Percentiles rank a stretch among this genome's conserved stretches.
Evolutionary conservation across 1,140 invertebrate genomes (phyloP).

Genomic region (Babylonia areolata): DNA sequence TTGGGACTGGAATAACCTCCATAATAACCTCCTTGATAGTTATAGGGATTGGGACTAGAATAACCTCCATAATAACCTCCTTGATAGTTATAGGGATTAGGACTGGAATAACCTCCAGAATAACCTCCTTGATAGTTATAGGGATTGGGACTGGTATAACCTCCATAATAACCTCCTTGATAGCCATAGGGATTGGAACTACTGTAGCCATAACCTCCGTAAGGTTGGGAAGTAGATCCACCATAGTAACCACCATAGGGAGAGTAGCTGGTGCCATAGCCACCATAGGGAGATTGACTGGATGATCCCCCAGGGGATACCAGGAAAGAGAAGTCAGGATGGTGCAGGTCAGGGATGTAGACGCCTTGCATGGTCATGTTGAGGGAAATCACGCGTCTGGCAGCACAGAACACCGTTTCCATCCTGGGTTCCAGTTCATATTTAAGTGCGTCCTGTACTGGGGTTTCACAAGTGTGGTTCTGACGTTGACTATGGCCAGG

Average conservation of each 20-base stretch:
- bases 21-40: background rate
- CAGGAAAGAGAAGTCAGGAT: slow-evolving; percentile 11
- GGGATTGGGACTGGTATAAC: background rate
- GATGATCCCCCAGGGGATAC: background rate
- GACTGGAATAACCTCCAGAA: too few species aligned
- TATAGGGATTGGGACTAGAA: background rate
- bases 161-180: background rate
- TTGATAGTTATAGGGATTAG: background rate
- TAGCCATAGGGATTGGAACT: background rate
- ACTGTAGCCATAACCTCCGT: background rate
- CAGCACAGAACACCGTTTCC: slow-evolving; percentile 1
- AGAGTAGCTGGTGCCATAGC: background rate
- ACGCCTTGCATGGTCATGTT: background rate
- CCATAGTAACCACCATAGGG: background rate
- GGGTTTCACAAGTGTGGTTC: background rate
- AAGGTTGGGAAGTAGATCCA: background rate
- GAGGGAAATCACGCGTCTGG: background rate
- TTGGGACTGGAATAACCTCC: background rate
- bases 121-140: background rate
- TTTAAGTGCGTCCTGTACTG: background rate
- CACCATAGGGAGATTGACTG: background rate
- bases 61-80: background rate
- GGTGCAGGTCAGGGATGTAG: background rate
- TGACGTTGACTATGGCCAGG: background rate
- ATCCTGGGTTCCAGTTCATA: background rate